Evolutionary conservation across 2,113 vertebrate species (phyloP).

Genomic region (Psittacara wagleri): DNA sequence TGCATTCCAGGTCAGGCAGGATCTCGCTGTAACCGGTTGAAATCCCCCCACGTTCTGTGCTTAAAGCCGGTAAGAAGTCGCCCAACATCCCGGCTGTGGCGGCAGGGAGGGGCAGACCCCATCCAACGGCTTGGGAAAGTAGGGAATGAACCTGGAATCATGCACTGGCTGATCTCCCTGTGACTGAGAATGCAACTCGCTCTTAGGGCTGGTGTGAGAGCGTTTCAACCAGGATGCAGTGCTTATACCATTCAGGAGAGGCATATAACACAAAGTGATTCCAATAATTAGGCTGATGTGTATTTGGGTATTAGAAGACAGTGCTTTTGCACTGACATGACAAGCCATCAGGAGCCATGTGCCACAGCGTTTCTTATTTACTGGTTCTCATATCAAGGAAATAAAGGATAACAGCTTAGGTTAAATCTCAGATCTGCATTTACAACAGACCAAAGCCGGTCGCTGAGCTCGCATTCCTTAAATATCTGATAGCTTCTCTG

Average conservation of each 20-base stretch:
- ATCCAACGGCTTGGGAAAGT: rapidly evolving
- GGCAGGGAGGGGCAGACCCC: neutral
- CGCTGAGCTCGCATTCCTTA: neutral
- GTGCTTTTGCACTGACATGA: neutral
- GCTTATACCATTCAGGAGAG: neutral
- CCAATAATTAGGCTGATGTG: no score
- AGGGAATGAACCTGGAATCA: neutral
- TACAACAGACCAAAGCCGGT: rapidly evolving
- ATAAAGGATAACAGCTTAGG: neutral
- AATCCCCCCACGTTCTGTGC: neutral
- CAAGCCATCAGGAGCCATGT: neutral
- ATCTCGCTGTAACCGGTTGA: rapidly evolving
- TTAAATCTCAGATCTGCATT: neutral
- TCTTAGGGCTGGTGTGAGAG: no score
- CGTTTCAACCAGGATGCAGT: no score
- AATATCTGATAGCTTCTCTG: neutral
- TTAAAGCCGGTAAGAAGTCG: neutral
- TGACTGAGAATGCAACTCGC: rapidly evolving
- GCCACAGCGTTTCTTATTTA: neutral
- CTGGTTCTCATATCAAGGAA: neutral
- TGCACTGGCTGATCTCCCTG: rapidly evolving
- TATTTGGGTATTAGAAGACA: neutral
- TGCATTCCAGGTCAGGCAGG: neutral
- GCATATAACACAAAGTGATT: rapidly evolving
- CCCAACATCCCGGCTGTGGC: rapidly evolving